These are phyloP conservation scores for Daboia siamensis DNA, from an alignment of 2,113 vertebrate genomes.

Conservation along the genomic window DNA sequence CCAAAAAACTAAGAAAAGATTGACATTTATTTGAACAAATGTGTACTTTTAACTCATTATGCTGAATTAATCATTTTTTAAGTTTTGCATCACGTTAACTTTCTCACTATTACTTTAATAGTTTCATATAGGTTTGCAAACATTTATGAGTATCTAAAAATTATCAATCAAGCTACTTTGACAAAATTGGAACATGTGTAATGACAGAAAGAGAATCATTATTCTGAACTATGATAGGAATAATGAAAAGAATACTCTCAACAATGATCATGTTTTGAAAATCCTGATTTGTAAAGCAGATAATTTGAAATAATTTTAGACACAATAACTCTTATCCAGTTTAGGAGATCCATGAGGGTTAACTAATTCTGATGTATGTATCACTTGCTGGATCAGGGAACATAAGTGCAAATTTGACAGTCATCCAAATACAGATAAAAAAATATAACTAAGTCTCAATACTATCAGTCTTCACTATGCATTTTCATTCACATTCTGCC, in stretches of 20 bases:
- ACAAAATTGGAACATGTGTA: not conserved
- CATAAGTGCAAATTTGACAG: not conserved
- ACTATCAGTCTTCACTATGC: not conserved
- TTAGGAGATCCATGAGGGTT: not conserved
- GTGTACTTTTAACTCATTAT: not conserved
- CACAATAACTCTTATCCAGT: too few species aligned
- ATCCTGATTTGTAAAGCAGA: not conserved
- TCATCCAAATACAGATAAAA: not conserved
- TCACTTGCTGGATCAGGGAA: not conserved
- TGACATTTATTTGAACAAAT: not conserved
- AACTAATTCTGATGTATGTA: not conserved
- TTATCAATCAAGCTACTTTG: not conserved
- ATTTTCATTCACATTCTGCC: not conserved
- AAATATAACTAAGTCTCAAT: not conserved
- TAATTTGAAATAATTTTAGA: not conserved
- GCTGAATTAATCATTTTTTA: not conserved
- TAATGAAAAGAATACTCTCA: not conserved
- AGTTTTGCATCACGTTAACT: not conserved
- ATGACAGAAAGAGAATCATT: not conserved
- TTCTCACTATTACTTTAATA: not conserved
- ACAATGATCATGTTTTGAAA: not conserved
- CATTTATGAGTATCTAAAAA: not conserved
- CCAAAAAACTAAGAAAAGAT: not conserved
- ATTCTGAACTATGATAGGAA: fast-evolving
- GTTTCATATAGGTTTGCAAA: not conserved